Percentiles rank a stretch among this genome's conserved stretches.
These are phyloP conservation scores for Hylomyscus alleni DNA, from an alignment of 2,797 vertebrate genomes.

Conservation along the genomic window DNA sequence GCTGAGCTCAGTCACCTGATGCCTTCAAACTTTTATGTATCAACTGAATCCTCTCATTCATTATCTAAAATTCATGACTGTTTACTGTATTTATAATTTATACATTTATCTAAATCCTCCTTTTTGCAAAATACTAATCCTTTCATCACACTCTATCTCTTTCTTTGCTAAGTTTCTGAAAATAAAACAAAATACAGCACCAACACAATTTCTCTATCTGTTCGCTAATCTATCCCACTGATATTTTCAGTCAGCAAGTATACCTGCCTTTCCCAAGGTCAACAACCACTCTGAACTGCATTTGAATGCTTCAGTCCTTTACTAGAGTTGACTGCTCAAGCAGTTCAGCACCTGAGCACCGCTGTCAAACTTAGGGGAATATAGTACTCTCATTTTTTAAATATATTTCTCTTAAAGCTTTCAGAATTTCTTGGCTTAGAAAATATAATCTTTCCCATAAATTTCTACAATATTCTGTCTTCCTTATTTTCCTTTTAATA, in stretches of 20 bases:
- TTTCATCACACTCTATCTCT: not conserved
- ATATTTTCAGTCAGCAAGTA: not conserved
- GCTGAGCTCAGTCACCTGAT: not conserved
- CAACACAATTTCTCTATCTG: not conserved
- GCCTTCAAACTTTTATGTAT: not conserved
- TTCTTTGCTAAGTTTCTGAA: not conserved
- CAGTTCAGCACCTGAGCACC: not conserved
- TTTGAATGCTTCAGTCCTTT: not conserved
- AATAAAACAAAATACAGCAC: not conserved
- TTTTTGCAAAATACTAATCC: not conserved
- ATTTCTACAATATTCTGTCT: not conserved
- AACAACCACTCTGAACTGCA: not conserved
- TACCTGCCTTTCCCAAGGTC: not conserved
- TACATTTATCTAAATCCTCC: not conserved
- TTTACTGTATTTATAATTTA: not conserved
- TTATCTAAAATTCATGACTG: not conserved
- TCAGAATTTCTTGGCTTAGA: not conserved
- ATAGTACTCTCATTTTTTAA: not conserved
- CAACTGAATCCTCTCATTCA: not conserved
- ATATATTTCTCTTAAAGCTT: not conserved
- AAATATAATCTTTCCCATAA: not conserved
- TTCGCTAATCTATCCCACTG: not conserved
- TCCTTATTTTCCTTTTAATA: not conserved
- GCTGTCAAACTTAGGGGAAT: not conserved
- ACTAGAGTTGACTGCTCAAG: not conserved